These are phyloP conservation scores for Mylabris phalerata DNA, from an alignment of 1,140 invertebrate genomes.

Conservation along the genomic window DNA sequence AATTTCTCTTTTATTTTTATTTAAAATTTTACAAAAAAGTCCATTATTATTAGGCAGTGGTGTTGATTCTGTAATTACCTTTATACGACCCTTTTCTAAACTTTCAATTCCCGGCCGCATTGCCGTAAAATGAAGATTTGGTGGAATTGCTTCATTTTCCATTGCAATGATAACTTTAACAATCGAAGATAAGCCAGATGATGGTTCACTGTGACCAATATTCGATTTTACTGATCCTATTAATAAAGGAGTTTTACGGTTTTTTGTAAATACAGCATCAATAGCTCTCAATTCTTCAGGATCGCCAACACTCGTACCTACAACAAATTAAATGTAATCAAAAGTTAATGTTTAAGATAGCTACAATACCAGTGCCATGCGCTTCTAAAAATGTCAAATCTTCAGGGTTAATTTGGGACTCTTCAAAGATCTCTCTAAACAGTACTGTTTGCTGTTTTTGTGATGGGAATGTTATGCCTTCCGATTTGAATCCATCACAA, in stretches of 20 bases:
- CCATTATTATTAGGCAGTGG: constrained; percentile 51
- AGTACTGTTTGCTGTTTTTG: constrained; percentile 72
- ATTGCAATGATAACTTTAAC: constrained; percentile 75
- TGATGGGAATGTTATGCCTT: constrained; percentile 86
- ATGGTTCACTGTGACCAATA: constrained; percentile 72
- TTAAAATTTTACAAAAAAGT: constrained; percentile 39
- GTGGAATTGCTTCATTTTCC: constrained; percentile 64
- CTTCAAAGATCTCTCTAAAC: constrained; percentile 78
- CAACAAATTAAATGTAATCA: too few species aligned
- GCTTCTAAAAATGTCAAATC: constrained; percentile 79
- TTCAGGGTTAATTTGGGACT: constrained; percentile 66
- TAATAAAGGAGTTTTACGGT: constrained; percentile 58
- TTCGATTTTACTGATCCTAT: constrained; percentile 93
- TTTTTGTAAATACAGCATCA: constrained; percentile 71
- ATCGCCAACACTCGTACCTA: constrained; percentile 59
- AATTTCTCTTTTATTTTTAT: too few species aligned
- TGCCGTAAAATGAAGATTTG: constrained; percentile 70
- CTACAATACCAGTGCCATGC: constrained; percentile 68
- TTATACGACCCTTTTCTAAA: constrained; percentile 60
- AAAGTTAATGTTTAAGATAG: too few species aligned
- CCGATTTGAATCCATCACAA: constrained; percentile 71
- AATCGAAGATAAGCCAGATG: constrained; percentile 55
- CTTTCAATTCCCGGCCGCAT: constrained; percentile 69
- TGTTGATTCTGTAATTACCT: constrained; percentile 61
- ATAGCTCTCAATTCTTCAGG: constrained; percentile 54